Evolutionary conservation across 2,797 vertebrate genomes (phyloP).

Genomic region (Argentina silus): DNA sequence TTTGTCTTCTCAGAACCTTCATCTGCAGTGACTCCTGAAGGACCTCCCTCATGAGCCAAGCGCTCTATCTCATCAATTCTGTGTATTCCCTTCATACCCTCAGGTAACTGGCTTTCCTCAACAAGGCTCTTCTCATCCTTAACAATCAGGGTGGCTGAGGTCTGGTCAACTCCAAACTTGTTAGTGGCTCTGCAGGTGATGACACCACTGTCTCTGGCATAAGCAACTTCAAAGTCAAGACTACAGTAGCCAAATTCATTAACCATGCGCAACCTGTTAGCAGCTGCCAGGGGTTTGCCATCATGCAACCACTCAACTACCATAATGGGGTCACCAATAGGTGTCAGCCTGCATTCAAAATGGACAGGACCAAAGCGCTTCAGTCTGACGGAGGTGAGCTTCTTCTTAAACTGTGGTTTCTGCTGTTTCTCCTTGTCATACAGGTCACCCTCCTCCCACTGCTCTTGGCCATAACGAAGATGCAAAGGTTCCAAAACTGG

Average conservation of each 20-base stretch:
- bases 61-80: conserved; percentile 93
- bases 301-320: conserved; percentile 97
- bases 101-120: conserved; percentile 93
- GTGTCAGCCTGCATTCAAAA: conserved; percentile 96
- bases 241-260: conserved; percentile 99
- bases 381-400: conserved; percentile 92
- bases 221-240: conserved; percentile 93
- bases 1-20: conserved; percentile 93
- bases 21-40: conserved; percentile 80
- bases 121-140: conserved; percentile 99
- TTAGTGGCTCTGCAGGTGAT: conserved; percentile 97
- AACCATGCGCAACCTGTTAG: conserved; percentile 95
- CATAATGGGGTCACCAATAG: conserved; percentile 97
- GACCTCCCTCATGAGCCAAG: conserved; percentile 88
- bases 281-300: conserved; percentile 92
- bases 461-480: conserved; percentile 94
- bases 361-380: conserved; percentile 92
- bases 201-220: conserved; percentile 97
- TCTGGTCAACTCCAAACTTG: conserved; percentile 96
- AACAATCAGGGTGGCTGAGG: conserved; percentile 93
- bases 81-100: conserved; percentile 87
- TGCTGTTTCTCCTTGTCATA: conserved; percentile 99
- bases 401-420: conserved; percentile 98
- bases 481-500: conserved; percentile 96
- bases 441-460: conserved; percentile 98